A percentile compares a stretch with the other conserved stretches of the same genome.
Conservation (phyloP, 2,888 invertebrate species). For the Anthrax anthrax region DNA sequence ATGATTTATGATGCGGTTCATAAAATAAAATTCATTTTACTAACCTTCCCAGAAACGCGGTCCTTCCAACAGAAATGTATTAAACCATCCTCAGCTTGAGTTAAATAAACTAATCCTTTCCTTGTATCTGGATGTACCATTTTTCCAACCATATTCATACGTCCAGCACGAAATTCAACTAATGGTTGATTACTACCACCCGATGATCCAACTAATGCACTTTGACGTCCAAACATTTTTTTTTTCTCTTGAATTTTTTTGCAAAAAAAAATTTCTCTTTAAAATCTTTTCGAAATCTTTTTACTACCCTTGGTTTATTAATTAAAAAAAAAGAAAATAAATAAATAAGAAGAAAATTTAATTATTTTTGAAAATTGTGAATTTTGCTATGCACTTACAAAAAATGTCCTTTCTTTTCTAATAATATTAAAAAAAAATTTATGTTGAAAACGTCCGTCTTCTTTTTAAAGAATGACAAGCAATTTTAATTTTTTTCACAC, state of each 20-base stretch:
- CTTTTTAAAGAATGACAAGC: too few species aligned
- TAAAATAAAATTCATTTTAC: too few species aligned
- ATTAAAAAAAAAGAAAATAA: too few species aligned
- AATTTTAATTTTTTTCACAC: too few species aligned
- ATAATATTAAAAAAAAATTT: too few species aligned
- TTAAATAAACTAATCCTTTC: slow-evolving; percentile 88
- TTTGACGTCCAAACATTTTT: slow-evolving; percentile 34
- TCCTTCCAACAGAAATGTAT: slow-evolving; percentile 99
- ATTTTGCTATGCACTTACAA: too few species aligned
- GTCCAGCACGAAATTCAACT: slow-evolving; percentile 91
- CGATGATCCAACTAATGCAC: slow-evolving; percentile 59
- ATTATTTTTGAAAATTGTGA: too few species aligned
- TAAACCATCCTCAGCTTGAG: slow-evolving; percentile 91
- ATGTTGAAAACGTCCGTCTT: too few species aligned
- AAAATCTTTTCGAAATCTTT: neutral
- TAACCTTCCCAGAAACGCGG: slow-evolving; percentile 61
- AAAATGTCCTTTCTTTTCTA: too few species aligned
- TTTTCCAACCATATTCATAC: slow-evolving; percentile 79
- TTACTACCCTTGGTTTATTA: too few species aligned
- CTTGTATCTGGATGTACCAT: slow-evolving; percentile 90
- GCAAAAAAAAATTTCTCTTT: neutral
- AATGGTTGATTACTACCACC: slow-evolving; percentile 78
- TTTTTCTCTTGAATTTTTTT: neutral
- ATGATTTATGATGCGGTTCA: too few species aligned
- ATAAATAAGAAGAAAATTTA: too few species aligned